A percentile compares a stretch with the other conserved stretches of the same genome.
Evolutionary conservation across 2,888 invertebrate species (phyloP).

Genomic region (Sclerodermus sp.): DNA sequence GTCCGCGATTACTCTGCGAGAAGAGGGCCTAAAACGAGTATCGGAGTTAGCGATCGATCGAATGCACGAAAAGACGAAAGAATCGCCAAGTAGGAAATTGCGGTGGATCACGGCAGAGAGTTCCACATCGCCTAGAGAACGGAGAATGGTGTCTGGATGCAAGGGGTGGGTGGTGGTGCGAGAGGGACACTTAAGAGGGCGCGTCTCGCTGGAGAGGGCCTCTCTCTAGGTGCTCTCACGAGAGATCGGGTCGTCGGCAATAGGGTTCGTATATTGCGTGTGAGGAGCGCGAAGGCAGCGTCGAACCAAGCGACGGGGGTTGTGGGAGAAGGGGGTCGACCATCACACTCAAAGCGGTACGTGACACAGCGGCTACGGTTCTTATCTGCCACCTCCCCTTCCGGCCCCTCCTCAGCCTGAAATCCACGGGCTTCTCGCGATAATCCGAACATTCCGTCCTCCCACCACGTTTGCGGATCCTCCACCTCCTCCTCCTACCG

Average conservation of each 20-base stretch:
- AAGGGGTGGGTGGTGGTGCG: neutral
- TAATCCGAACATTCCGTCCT: slow-evolving; percentile 50
- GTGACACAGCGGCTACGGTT: slow-evolving; percentile 51
- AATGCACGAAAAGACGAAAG: no score
- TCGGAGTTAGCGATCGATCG: no score
- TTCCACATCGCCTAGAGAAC: no score
- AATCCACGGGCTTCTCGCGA: slow-evolving; percentile 39
- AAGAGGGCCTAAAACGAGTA: no score
- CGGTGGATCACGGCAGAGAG: no score
- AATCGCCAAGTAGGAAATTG: no score
- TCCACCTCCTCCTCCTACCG: neutral
- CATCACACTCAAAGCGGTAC: slow-evolving; percentile 52
- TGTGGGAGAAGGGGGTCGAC: slow-evolving; percentile 28
- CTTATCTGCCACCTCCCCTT: slow-evolving; percentile 47
- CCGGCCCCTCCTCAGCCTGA: slow-evolving; percentile 34
- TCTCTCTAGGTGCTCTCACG: slow-evolving; percentile 3
- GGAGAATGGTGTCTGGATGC: no score
- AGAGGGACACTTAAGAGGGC: slow-evolving; percentile 14
- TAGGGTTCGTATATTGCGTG: slow-evolving; percentile 21
- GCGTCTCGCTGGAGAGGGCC: neutral
- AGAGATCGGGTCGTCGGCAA: slow-evolving; percentile 14
- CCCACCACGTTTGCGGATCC: slow-evolving; percentile 37
- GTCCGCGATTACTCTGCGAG: no score
- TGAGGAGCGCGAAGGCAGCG: slow-evolving; percentile 21
- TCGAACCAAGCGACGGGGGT: slow-evolving; percentile 14